Conservation (phyloP, 2,888 invertebrate species). For the Operophtera brumata region DNA sequence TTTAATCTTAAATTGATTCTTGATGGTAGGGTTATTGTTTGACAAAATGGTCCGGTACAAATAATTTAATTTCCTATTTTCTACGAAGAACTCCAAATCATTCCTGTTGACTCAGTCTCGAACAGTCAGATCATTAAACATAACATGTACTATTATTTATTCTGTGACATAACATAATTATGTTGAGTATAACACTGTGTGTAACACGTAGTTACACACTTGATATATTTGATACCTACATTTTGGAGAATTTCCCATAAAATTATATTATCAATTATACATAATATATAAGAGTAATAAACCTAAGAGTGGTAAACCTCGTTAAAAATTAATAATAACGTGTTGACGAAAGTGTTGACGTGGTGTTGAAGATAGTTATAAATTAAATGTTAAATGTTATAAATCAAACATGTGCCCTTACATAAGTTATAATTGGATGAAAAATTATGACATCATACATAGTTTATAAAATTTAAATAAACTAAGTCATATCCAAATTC, state of each 20-base stretch:
- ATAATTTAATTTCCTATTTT: too few species aligned
- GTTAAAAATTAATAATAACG: conserved; percentile 5
- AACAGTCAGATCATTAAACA: too few species aligned
- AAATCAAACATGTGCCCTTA: background rate
- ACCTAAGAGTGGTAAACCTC: too few species aligned
- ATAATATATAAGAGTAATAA: background rate
- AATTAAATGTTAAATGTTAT: conserved; percentile 1
- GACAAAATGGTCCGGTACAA: too few species aligned
- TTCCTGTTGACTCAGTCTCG: too few species aligned
- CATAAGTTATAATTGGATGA: background rate
- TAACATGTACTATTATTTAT: too few species aligned
- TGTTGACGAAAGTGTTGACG: conserved; percentile 8
- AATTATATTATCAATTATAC: background rate
- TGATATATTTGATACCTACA: too few species aligned
- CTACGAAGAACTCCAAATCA: too few species aligned
- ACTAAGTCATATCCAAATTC: too few species aligned
- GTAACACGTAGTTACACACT: too few species aligned
- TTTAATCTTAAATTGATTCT: background rate
- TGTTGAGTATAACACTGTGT: too few species aligned
- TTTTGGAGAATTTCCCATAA: background rate
- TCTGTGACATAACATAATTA: too few species aligned
- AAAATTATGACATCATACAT: background rate
- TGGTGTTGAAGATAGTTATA: conserved; percentile 3
- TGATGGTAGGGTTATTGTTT: background rate
- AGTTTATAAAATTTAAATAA: background rate